A percentile compares a stretch with the other conserved stretches of the same genome.
Evolutionary conservation across 2,888 invertebrate genomes (phyloP).

Genomic region (Oeneis ivallda): DNA sequence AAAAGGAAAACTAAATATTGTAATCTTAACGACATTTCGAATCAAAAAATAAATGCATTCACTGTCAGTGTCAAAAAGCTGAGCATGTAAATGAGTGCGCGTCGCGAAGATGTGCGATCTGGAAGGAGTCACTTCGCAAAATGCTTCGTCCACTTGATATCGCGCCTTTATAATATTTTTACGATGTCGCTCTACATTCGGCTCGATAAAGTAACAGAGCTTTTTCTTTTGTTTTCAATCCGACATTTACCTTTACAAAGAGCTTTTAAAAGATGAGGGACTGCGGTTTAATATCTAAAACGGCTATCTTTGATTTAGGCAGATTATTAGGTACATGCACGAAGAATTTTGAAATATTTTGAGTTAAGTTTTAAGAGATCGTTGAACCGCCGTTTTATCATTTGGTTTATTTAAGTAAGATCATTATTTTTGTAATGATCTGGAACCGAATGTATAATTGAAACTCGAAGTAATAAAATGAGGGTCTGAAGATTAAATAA

Average conservation of each 20-base stretch:
- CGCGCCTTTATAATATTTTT: constrained; percentile 78
- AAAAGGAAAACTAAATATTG: constrained; percentile 47
- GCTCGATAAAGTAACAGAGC: constrained; percentile 73
- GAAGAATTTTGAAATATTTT: constrained; percentile 21
- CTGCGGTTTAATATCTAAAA: constrained; percentile 55
- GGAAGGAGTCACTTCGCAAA: constrained; percentile 76
- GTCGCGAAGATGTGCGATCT: constrained; percentile 68
- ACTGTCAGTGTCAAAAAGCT: constrained; percentile 44
- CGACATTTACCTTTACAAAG: constrained; percentile 62
- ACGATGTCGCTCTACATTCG: constrained; percentile 72
- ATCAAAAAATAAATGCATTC: constrained; percentile 49
- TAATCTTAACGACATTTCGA: constrained; percentile 33
- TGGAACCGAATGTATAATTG: neutral
- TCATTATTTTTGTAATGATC: constrained; percentile 21
- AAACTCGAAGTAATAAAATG: constrained; percentile 21
- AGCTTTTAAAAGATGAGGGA: constrained; percentile 66
- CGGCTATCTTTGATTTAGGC: constrained; percentile 53
- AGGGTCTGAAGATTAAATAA: constrained; percentile 13
- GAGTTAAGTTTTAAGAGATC: constrained; percentile 30
- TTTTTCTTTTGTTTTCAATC: constrained; percentile 67
- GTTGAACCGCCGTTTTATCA: constrained; percentile 30
- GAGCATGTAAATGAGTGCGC: constrained; percentile 46
- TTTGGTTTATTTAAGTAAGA: constrained; percentile 10
- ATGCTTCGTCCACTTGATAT: constrained; percentile 65
- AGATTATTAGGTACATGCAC: constrained; percentile 41